Base-by-base conservation (phyloP, 2,797 vertebrate genomes). In the Bovichtus diacanthus region DNA sequence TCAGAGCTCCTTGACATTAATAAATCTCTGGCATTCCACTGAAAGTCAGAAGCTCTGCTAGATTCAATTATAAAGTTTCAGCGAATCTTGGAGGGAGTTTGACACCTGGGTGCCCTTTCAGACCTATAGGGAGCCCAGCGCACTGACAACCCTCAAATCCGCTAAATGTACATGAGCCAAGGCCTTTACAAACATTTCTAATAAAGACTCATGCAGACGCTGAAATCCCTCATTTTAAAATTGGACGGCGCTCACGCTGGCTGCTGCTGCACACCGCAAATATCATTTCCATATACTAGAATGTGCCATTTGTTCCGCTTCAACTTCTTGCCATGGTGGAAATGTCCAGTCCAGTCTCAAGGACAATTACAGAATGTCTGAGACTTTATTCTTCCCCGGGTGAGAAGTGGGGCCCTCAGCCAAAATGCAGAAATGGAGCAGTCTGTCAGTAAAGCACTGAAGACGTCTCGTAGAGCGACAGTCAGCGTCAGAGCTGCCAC, bases 321-420 rank as follows among this genome's bases (percentile, higher is more conserved):
- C 87, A 88, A 83, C 87, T 87, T 87, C 82, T 91, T 90, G 92
- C 93, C 92, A 88, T 82, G 80, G 87, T 94, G 93, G 94, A 95
- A 94, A 91, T 87, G 92, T 92, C 90, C 88, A 85, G 84, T 88
- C 87, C 84, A 82, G 88, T 85, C 90, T 90, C 90, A 89, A 92
- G 92, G 92, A 94, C 91, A 93, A 93, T 94, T 93, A 94, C 92
- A 92, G 85, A 93, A 94, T 75, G 93, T 93, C 94, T 94, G 90
- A 92, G 85, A 90, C 87, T 93, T 92, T 86, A 92, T 92, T 88
- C 85, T 85, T 94, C 92, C 90, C 92, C 78, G 88, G 90, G 92
- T 88, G 92, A 91, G 87, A 92, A 85, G 87, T 77, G 60, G 74
- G 69, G 77, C 78, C 69, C 47, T 78, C 31, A 31, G 91, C 87